Percentiles rank a stretch among this genome's conserved stretches.
Conservation (phyloP, 1,140 invertebrate genomes). For the Hydropsyche tenuis region DNA sequence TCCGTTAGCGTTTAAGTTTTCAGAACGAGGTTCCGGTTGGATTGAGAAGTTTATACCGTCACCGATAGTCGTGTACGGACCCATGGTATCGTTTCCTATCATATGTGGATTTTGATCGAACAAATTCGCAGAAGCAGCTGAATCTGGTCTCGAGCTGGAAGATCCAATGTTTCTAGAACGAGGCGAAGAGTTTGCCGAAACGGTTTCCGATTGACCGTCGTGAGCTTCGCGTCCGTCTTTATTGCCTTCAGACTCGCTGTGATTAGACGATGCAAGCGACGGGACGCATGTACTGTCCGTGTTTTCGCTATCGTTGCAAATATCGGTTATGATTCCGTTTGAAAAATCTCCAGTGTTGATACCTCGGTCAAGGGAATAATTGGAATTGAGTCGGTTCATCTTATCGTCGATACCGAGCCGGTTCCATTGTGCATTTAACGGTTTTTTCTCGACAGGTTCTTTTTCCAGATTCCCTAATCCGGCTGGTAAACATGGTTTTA, state of each 20-base stretch:
- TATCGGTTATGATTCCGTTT: conserved; percentile 55
- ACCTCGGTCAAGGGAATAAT: conserved; percentile 56
- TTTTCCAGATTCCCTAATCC: conserved; percentile 56
- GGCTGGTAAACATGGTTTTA: conserved; percentile 56
- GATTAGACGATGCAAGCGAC: conserved; percentile 54
- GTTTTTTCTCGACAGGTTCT: conserved; percentile 53
- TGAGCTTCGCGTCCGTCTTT: conserved; percentile 52
- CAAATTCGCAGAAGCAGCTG: conserved; percentile 7
- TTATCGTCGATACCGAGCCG: conserved; percentile 56
- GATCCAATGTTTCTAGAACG: conserved; percentile 27
- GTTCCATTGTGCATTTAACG: conserved; percentile 53
- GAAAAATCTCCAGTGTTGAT: conserved; percentile 49
- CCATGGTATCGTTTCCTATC: conserved; percentile 22
- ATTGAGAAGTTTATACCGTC: background rate
- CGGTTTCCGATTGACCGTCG: conserved; percentile 55
- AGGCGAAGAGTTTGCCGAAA: conserved; percentile 46
- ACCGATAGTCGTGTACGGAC: conserved; percentile 37
- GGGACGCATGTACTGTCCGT: conserved; percentile 58
- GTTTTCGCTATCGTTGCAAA: conserved; percentile 57
- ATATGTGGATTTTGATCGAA: background rate
- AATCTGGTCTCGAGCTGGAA: conserved; percentile 15
- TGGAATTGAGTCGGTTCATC: conserved; percentile 55
- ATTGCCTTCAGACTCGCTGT: conserved; percentile 48
- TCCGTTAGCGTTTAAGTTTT: conserved; percentile 10
- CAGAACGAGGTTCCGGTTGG: background rate